phyloP scores from a whole-genome alignment of 2,797 vertebrate species.

The Megalops cyprinoides region DNA sequence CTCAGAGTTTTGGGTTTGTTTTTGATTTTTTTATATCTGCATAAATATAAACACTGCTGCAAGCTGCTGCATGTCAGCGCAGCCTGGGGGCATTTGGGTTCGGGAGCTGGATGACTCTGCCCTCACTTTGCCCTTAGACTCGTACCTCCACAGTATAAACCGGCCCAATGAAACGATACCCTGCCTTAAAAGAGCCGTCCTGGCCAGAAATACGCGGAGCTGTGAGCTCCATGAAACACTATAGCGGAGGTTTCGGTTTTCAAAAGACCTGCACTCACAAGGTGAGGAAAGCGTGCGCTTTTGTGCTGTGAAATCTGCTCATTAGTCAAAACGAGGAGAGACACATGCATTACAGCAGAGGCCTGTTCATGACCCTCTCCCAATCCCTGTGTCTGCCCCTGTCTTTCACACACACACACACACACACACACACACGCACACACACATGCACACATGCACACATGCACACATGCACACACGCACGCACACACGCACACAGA shows the following conservation, averaged over 20 bases:
- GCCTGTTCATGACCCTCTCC: too few relatives aligned
- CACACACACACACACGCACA: too few relatives aligned
- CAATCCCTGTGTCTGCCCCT: too few relatives aligned
- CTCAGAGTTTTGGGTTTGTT: not conserved
- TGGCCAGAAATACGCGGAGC: not conserved
- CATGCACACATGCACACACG: too few relatives aligned
- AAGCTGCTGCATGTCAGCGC: not conserved
- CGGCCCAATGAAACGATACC: not conserved
- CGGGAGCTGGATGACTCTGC: not conserved
- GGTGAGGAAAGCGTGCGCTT: not conserved
- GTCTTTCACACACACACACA: too few relatives aligned
- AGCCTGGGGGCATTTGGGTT: not conserved
- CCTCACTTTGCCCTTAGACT: constrained; percentile 1
- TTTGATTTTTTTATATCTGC: not conserved
- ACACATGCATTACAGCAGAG: too few relatives aligned
- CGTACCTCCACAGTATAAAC: not conserved
- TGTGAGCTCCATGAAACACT: not conserved
- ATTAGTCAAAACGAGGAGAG: too few relatives aligned
- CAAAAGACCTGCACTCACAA: not conserved
- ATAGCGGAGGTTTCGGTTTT: not conserved
- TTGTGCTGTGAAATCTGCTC: not conserved
- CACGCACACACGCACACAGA: too few relatives aligned
- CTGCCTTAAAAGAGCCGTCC: not conserved
- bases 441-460: too few relatives aligned
- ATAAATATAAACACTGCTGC: not conserved